Evolutionary conservation across 1,140 invertebrate genomes (phyloP), one percentile per base, ranked within the genome.

Genomic region (Holcopasites calliopsidis): DNA sequence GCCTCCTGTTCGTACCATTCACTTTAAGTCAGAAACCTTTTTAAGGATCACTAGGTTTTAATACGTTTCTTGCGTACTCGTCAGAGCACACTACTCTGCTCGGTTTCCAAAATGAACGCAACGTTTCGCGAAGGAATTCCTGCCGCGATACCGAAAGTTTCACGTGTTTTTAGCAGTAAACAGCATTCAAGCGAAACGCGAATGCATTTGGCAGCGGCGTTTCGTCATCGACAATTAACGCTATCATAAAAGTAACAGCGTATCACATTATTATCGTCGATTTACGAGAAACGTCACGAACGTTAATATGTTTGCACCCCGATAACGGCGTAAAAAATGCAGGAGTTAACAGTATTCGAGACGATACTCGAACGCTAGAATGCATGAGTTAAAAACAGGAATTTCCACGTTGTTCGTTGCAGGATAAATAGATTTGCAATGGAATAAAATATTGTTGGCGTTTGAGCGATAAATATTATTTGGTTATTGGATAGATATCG

Each of bases 141-240:
- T 49, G 11, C 42, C 11, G 7, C 2, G 11, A 11, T 1, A 7
- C 6, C 10, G 11, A 47, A 10, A 5, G 16, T 21, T 55, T 35
- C 31, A 8, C 38, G 13, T 8, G 7, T 35, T 55, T 44, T 23
- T 5, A 13, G 13, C 1, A 23, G 28, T 42, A 44, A 54, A 23
- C 28, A 8, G 6, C 21, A 47, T 33, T 26, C 8, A 26, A 23
- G 1, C 44, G 40, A 23, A 40, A 44, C 28, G 23, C 28, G n/a
- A 23, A 26, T 28, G 23, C 21, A 64, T n/a, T 49, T 52, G n/a
- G 23, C 38, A n/a, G 18, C 35, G 1, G 21, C 11, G 21, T 52
- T 74, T 33, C 71, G 71, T 74, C 50, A 74, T 21, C 71, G 50
- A 18, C 50, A 74, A 74, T 74, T 66, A 66, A 66, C 28, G 62